Evolutionary conservation across 2,888 invertebrate species (phyloP), one percentile per base, ranked within the genome.

Genomic region (Brassicogethes aeneus): DNA sequence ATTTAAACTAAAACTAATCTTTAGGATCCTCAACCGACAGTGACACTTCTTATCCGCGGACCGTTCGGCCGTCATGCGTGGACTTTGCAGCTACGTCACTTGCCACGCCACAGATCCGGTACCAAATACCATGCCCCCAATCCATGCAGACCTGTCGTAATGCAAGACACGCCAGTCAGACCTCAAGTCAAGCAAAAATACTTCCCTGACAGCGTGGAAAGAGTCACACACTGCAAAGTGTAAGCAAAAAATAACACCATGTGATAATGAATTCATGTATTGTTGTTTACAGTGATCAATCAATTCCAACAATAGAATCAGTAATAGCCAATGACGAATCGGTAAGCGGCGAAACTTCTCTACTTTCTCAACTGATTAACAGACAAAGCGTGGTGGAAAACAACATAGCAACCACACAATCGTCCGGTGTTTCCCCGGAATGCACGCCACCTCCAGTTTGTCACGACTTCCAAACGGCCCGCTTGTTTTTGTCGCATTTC

Each of bases 41-140:
- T 96, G 12, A 81, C 80, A 62, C 82, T 92, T 39, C 73, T 97
- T 39, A 85, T 95, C 46, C 79, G 96, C 2, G 90, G 92, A 41
- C 90, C 93, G 1, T 95, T 93, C 71, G 95, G 95, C 0, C 81
- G 95, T 3, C 89, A 91, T 71, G 91, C 92, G 14, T 97, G 96
- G 96, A 88, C 88, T 5, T 79, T 91, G 77, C 84, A 87, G 59
- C 70, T 89, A 40, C 77, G 94, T 30, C 93, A 94, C 62, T 73
- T 91, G 43, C 91, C 95, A 1, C 77, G 93, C 30, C 80, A 85
- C 59, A 85, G 88, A 56, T 80, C 80, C 2, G 83, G 85, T 7
- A 74, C 75, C 1, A 79, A 81, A 58, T 73, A 74, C 31, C 75
- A 77, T 50, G 71, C 75, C 15, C 76, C 76, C 1, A 82, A 79